Base-by-base conservation (phyloP, 2,888 invertebrate genomes). In the Aspidiotus rigidus region DNA sequence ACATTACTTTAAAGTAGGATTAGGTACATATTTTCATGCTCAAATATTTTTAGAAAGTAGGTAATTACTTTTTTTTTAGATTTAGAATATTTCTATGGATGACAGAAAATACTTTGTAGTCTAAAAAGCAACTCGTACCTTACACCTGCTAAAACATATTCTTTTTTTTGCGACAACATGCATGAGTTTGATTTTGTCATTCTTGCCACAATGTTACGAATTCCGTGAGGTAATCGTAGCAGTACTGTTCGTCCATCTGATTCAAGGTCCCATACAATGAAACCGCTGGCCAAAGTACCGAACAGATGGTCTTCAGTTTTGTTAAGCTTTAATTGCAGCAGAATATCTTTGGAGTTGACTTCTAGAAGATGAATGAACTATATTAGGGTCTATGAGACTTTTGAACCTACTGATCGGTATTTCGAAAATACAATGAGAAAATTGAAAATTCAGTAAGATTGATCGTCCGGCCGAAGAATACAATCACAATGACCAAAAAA, bases 81-180 rank as follows among this genome's bases (percentile, higher is more conserved):
- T n/a, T n/a, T n/a, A n/a, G n/a, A n/a, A n/a, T n/a, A n/a, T n/a
- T n/a, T n/a, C n/a, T 28, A 28, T 28, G 28, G 5, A 28, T 28
- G 28, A 3, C 28, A 28, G 28, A 28, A 28, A 28, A 28, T 28
- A 28, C 28, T 28, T 28, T 5, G 28, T 5, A 28, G 28, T 28
- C 28, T 28, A 28, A 28, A 1, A 28, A 28, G 28, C 5, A 28
- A 5, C 28, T 28, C 28, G 28, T 76, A 88, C 88, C 89, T 86
- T 1, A 98, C 95, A 2, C 96, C 97, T 53, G 96, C 97, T 0
- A 98, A 92, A 0, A 95, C 93, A 76, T 93, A 96, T 75, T 91
- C 88, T 74, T 89, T 86, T 71, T 89, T 88, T 44, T 90, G 91
- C 74, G 95, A 94, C 72, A 98, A 84, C 83, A 93, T 92, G 63